Evolutionary conservation across 2,888 invertebrate genomes (phyloP), one percentile per base, ranked within the genome.

Genomic region (Drosophila gaucha): DNA sequence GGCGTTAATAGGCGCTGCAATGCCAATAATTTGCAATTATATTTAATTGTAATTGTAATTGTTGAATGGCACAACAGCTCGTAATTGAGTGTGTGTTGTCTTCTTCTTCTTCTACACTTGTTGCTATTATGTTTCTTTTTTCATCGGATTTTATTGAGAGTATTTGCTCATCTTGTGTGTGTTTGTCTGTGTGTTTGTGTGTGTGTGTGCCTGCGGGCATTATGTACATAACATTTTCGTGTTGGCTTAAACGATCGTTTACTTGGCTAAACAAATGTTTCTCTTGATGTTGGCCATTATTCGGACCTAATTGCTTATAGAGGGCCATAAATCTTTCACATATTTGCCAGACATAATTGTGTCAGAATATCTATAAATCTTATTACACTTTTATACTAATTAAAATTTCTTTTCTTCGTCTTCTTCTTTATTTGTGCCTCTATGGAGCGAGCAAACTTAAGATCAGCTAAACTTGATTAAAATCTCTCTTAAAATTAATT

Each of bases 1-100:
- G 82, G 82, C 86, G 82, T 87, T 85, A 82, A 82, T 82, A 87
- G 86, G 83, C 83, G 87, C 76, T 73, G 86, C 79, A 72, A 82
- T 82, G 76, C 76, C 86, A 87, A 82, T 87, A 82, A 82, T 87
- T 85, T 78, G 82, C 82, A 87, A 82, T 82, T 87, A 82, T 73
- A 85, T 59, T 85, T 87, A 87, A 77, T 71, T 78, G 85, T 83
- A 59, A 70, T 63, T 56, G 70, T 70, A 47, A 74, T 64, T 60
- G 74, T 58, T 65, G 59, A 55, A 43, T 47, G 44, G 16, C 57
- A 74, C 55, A 74, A 57, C 70, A 56, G 31, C 63, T 67, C 46
- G 58, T 77, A 67, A 72, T 77, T 78, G 70, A 63, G 78, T 67
- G 58, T 50, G 54, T 51, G 46, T 55, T 56, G 63, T 43, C 51